Evolutionary conservation across 2,888 invertebrate species (phyloP), one percentile per base, ranked within the genome.

Genomic region (Ormyrus labotus): DNA sequence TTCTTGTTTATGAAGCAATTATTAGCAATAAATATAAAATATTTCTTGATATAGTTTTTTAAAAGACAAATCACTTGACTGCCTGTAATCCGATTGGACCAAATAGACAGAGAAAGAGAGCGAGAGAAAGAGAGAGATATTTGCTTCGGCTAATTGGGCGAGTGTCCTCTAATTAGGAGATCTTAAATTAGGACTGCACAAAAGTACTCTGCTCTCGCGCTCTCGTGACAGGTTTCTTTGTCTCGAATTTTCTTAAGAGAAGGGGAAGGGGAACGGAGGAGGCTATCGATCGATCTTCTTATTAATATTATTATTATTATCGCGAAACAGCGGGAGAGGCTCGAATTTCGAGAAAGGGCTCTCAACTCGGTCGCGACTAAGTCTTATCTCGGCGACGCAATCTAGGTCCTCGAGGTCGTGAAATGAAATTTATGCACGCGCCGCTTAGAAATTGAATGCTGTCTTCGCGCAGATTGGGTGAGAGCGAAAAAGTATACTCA

Each of bases 111-210:
- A 34, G 34, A 34, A 34, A 34, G 3, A 34, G 34, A 34, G 34
- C 34, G 34, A 34, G 34, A 34, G 34, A 34, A 2, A 34, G 34
- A 34, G 34, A 34, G 34, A 34, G 34, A 34, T 34, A 34, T 34
- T 61, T 71, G 70, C 34, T 47, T 78, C 19, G 34, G 34, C 61
- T 61, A 72, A 80, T 80, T 80, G 64, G 76, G 5, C 63, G 34
- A 72, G 67, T 80, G 55, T 61, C 58, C 60, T 71, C 65, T 76
- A 76, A 80, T 72, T 76, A 67, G 65, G 63, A 48, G 68, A 11
- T 51, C 60, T 45, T 47, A 78, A 78, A 71, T 78, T 78, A 71
- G 71, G 77, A 47, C 48, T 34, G 45, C 57, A 55, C 48, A n/a
- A 57, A 48, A 55, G 55, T 50, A 4, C 69, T 48, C 61, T 69